Conservation (phyloP, 2,113 vertebrate species). For the Chauna torquata region DNA sequence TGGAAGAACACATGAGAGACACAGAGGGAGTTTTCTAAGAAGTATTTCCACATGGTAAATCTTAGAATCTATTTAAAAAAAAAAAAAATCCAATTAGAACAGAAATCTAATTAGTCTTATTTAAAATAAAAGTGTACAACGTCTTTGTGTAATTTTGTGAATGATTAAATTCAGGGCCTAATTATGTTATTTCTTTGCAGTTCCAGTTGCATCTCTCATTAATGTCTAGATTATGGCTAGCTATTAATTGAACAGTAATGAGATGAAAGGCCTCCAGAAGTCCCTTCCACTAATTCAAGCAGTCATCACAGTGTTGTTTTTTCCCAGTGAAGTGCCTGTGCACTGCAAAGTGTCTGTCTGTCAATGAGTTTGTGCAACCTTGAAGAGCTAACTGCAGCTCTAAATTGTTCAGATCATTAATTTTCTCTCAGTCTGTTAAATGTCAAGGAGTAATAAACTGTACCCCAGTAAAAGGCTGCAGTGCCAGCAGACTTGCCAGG, state of each 20-base stretch:
- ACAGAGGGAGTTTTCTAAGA: background rate
- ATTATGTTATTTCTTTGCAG: slow-evolving; percentile 35
- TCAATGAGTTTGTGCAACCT: background rate
- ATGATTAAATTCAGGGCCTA: background rate
- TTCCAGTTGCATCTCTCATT: slow-evolving; percentile 13
- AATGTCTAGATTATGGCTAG: slow-evolving; percentile 10
- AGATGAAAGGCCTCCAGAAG: slow-evolving; percentile 22
- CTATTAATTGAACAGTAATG: slow-evolving; percentile 32
- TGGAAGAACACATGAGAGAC: background rate
- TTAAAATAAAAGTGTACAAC: background rate
- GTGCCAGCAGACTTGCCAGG: background rate
- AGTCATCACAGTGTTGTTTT: background rate
- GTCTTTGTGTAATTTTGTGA: background rate
- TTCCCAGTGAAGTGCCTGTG: background rate
- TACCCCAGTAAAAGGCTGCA: background rate
- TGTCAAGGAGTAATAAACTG: background rate
- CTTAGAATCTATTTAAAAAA: background rate
- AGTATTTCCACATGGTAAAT: background rate
- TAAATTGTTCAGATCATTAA: background rate
- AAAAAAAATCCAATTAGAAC: background rate
- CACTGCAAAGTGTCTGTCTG: background rate
- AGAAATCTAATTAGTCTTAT: background rate
- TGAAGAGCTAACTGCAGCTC: background rate
- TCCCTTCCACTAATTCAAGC: background rate
- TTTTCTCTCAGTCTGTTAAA: background rate